Conservation (phyloP, 2,797 vertebrate species). For the Synanceia verrucosa region DNA sequence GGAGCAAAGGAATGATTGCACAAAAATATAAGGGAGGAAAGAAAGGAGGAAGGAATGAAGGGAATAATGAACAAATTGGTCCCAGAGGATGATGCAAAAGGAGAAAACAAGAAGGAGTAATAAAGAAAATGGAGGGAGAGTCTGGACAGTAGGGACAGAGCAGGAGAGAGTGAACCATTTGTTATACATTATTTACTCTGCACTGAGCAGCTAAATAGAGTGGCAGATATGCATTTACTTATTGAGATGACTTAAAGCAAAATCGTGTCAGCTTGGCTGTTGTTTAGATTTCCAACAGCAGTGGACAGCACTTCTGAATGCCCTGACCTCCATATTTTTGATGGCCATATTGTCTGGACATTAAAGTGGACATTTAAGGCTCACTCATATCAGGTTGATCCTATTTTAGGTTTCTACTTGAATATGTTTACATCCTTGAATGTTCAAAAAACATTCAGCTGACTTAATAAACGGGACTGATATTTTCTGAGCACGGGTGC, state of each 20-base stretch:
- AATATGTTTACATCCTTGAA: neutral
- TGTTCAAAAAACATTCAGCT: neutral
- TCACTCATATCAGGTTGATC: neutral
- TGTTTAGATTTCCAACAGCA: slow-evolving; percentile 39
- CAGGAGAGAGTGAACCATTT: slow-evolving; percentile 42
- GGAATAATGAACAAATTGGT: neutral
- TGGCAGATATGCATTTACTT: slow-evolving; percentile 73
- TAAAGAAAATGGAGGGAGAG: slow-evolving; percentile 16
- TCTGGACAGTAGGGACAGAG: slow-evolving; percentile 18
- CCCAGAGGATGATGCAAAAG: neutral
- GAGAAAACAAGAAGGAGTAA: slow-evolving; percentile 9
- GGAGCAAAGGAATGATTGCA: neutral
- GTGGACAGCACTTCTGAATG: slow-evolving; percentile 9
- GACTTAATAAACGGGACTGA: neutral
- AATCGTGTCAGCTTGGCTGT: slow-evolving; percentile 55
- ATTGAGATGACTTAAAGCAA: slow-evolving; percentile 67
- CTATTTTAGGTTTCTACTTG: too few relatives aligned
- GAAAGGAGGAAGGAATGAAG: neutral
- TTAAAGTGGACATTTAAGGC: neutral
- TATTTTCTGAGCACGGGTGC: neutral
- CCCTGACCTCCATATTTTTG: neutral
- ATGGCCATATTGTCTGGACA: neutral
- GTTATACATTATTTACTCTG: slow-evolving; percentile 71
- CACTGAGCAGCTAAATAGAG: slow-evolving; percentile 61
- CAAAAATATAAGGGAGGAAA: neutral